Evolutionary conservation across 2,888 invertebrate species (phyloP).

Genomic region (Lacanobia wlatinum): DNA sequence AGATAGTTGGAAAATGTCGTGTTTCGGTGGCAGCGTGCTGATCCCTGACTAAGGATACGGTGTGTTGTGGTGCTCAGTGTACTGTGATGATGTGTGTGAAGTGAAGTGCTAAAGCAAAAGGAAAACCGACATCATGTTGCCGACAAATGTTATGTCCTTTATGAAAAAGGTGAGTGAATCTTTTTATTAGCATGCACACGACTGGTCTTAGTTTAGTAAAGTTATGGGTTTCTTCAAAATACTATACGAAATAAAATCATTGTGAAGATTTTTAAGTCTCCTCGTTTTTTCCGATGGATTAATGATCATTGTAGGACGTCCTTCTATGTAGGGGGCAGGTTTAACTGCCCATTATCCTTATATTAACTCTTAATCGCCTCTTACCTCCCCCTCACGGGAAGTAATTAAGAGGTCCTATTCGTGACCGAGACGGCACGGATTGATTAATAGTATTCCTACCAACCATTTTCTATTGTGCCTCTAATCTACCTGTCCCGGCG

Average conservation of each 20-base stretch:
- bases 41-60: constrained; percentile 80
- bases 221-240: neutral
- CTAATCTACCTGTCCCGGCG: constrained; percentile 41
- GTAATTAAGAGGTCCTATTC: constrained; percentile 47
- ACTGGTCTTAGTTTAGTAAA: neutral
- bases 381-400: constrained; percentile 35
- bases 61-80: constrained; percentile 69
- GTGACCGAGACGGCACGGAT: constrained; percentile 47
- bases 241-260: neutral
- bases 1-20: constrained; percentile 79
- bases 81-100: constrained; percentile 77
- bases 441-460: constrained; percentile 63
- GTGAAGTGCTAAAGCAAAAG: constrained; percentile 71
- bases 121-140: constrained; percentile 93
- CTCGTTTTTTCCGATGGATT: neutral
- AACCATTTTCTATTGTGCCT: constrained; percentile 50
- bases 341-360: constrained; percentile 37
- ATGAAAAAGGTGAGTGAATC: constrained; percentile 96
- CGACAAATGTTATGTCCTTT: constrained; percentile 97
- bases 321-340: constrained; percentile 11
- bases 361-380: constrained; percentile 44
- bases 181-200: constrained; percentile 18
- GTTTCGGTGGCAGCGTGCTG: constrained; percentile 81
- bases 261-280: neutral
- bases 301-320: constrained; percentile 9